Percentiles rank a stretch among this genome's conserved stretches.
Conservation (phyloP, 1,140 invertebrate species). For the Nixonia krombeini region DNA sequence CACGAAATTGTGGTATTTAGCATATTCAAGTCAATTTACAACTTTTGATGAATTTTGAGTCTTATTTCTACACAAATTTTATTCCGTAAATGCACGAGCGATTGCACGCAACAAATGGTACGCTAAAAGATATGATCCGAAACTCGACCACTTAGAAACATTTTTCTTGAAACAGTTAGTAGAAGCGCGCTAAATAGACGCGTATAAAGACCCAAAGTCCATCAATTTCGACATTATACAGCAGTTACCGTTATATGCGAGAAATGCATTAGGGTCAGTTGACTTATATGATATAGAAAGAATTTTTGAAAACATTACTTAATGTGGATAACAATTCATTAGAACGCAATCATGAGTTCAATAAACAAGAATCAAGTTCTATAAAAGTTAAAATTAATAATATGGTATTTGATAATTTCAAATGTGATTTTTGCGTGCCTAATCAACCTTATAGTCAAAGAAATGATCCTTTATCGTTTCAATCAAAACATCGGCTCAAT, state of each 20-base stretch:
- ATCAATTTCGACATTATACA: slow-evolving; percentile 26
- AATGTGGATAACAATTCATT: slow-evolving; percentile 27
- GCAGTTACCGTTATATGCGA: slow-evolving; percentile 19
- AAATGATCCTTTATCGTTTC: no score
- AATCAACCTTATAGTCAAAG: no score
- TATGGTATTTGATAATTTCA: no score
- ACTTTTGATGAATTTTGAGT: neutral
- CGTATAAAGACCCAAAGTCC: slow-evolving; percentile 8
- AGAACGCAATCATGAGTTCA: neutral
- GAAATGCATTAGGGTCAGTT: slow-evolving; percentile 15
- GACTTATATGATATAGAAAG: slow-evolving; percentile 12
- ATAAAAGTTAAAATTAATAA: no score
- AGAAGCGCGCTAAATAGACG: slow-evolving; percentile 17
- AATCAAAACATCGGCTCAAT: no score
- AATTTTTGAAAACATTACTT: slow-evolving; percentile 17
- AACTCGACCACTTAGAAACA: slow-evolving; percentile 10
- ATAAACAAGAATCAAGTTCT: neutral
- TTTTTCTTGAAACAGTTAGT: slow-evolving; percentile 25
- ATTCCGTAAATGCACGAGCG: neutral
- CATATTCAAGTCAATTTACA: no score
- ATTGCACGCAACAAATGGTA: slow-evolving; percentile 15
- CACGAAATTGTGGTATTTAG: no score
- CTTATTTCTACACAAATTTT: neutral
- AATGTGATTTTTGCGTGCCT: no score
- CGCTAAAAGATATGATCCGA: slow-evolving; percentile 6